Conservation (phyloP, 1,140 invertebrate species). For the Drosophila murphyi region DNA sequence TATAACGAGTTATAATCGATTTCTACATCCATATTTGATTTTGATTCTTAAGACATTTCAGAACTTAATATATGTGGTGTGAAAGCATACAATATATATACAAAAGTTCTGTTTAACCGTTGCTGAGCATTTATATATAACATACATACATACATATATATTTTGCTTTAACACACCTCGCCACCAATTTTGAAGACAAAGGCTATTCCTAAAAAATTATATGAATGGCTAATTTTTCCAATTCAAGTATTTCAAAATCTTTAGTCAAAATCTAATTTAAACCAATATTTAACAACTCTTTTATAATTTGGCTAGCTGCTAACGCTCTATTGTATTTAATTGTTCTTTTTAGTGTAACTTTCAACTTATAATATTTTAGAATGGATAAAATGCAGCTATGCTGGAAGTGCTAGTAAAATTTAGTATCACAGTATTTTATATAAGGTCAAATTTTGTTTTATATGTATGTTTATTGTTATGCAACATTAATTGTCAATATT, state of each 20-base stretch:
- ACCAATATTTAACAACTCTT: slow-evolving; percentile 11
- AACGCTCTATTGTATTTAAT: slow-evolving; percentile 32
- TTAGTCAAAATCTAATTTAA: slow-evolving; percentile 4
- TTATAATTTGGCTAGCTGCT: slow-evolving; percentile 17
- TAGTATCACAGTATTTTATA: slow-evolving; percentile 85
- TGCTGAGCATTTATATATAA: slow-evolving; percentile 4
- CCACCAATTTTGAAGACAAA: slow-evolving; percentile 6
- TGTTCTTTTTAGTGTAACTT: slow-evolving; percentile 6
- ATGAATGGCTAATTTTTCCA: neutral
- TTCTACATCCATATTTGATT: neutral
- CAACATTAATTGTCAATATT: slow-evolving; percentile 24
- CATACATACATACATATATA: slow-evolving; percentile 26
- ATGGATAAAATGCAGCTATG: slow-evolving; percentile 85
- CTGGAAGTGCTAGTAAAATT: slow-evolving; percentile 85
- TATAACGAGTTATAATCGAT: no score
- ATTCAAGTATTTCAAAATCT: neutral
- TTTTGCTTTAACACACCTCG: slow-evolving; percentile 1
- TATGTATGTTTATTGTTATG: slow-evolving; percentile 51
- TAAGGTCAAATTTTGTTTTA: slow-evolving; percentile 81
- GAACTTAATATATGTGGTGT: neutral
- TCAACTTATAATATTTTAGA: slow-evolving; percentile 84
- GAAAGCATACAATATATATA: slow-evolving; percentile 3
- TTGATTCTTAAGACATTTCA: neutral
- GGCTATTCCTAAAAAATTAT: neutral
- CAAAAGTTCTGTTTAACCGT: neutral